A percentile compares a stretch with the other conserved stretches of the same genome.
These are phyloP conservation scores for Coptodon bakossiorum DNA, from an alignment of 2,113 vertebrate genomes.

Conservation along the genomic window DNA sequence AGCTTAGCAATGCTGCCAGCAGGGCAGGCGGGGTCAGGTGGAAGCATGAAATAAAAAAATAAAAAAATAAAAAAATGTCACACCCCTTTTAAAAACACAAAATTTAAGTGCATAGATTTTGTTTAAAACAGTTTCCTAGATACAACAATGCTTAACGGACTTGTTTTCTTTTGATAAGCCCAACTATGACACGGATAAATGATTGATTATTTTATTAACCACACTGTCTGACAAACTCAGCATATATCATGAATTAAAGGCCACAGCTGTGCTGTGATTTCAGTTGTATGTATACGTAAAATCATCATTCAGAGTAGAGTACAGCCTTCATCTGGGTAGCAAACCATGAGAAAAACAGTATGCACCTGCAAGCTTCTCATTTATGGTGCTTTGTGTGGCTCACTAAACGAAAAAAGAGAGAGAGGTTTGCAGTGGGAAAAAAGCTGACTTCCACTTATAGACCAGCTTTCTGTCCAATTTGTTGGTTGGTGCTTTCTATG, in stretches of 20 bases:
- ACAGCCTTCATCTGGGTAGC: neutral
- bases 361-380: neutral
- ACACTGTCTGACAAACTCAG: neutral
- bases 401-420: neutral
- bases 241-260: neutral
- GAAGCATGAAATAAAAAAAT: neutral
- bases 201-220: neutral
- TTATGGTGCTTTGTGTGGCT: neutral
- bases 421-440: neutral
- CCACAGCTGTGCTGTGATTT: neutral
- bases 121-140: neutral
- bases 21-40: neutral
- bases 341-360: neutral
- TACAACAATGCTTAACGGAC: neutral
- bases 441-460: neutral
- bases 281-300: neutral
- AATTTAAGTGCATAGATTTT: neutral
- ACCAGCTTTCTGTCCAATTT: neutral
- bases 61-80: neutral
- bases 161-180: neutral
- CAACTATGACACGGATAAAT: neutral
- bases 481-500: neutral
- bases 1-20: neutral
- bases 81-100: neutral
- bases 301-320: neutral